Evolutionary conservation across 1,140 invertebrate genomes (phyloP).

Genomic region (Panonychus citri): DNA sequence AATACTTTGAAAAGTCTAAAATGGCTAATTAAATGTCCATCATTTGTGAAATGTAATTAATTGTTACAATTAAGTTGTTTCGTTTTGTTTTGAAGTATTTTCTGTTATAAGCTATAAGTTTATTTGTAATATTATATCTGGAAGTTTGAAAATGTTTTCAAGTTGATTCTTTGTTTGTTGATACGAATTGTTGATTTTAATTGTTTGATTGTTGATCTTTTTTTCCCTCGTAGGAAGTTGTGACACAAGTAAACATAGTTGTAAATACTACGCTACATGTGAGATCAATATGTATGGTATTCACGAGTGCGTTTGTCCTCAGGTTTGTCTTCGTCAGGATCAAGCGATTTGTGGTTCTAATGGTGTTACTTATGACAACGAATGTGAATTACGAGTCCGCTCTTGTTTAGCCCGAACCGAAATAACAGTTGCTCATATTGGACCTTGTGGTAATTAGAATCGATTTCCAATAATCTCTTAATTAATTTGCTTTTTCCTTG

Average conservation of each 20-base stretch:
- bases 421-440: constrained; percentile 44
- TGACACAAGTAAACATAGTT: constrained; percentile 42
- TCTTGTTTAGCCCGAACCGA: constrained; percentile 44
- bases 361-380: constrained; percentile 45
- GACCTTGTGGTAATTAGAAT: constrained; percentile 50
- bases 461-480: background rate
- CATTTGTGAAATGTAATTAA: no score
- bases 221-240: constrained; percentile 43
- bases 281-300: constrained; percentile 48
- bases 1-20: no score
- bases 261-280: constrained; percentile 57
- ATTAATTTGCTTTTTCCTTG: no score
- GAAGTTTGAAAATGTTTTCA: no score
- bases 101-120: no score
- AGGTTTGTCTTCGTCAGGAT: constrained; percentile 11
- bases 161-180: background rate
- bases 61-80: no score
- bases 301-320: constrained; percentile 42
- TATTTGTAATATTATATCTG: no score
- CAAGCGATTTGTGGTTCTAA: constrained; percentile 57
- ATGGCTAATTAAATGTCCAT: no score
- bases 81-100: no score
- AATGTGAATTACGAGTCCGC: constrained; percentile 34
- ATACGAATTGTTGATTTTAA: background rate
- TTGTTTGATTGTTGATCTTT: background rate